Evolutionary conservation across 2,888 invertebrate species (phyloP).

Genomic region (Lathronympha strigana): DNA sequence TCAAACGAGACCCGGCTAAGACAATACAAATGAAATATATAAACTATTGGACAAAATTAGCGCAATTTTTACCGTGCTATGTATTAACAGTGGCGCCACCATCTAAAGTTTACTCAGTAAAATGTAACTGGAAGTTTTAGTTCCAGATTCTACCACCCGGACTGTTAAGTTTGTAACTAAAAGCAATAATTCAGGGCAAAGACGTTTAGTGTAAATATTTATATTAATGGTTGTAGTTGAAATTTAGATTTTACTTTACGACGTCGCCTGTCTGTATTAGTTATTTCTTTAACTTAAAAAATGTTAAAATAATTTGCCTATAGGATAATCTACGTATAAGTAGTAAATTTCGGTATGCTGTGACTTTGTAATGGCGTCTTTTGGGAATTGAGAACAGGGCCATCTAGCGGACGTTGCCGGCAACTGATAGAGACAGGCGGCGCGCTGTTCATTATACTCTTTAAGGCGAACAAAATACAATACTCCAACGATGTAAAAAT

Average conservation of each 20-base stretch:
- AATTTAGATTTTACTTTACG: conserved; percentile 59
- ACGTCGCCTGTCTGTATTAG: conserved; percentile 52
- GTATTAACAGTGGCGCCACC: neutral
- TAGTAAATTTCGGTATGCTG: conserved; percentile 45
- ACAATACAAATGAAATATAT: no score
- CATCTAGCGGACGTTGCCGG: conserved; percentile 49
- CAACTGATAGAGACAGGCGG: conserved; percentile 52
- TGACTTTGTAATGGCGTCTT: conserved; percentile 61
- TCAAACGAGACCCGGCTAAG: no score
- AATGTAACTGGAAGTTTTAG: neutral
- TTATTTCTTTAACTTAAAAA: conserved; percentile 19
- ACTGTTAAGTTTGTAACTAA: conserved; percentile 22
- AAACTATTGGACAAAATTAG: neutral
- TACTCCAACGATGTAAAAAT: conserved; percentile 77
- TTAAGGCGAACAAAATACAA: conserved; percentile 70
- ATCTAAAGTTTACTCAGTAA: neutral
- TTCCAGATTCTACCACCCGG: conserved; percentile 6
- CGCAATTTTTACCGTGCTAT: conserved; percentile 5
- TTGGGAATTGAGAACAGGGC: conserved; percentile 48
- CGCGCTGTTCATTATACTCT: conserved; percentile 57
- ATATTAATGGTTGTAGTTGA: conserved; percentile 62
- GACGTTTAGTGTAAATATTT: conserved; percentile 65
- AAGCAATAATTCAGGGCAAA: conserved; percentile 42
- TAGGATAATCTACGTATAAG: conserved; percentile 31
- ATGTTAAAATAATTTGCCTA: conserved; percentile 22